These are phyloP conservation scores for Merodon equestris DNA, from an alignment of 2,888 invertebrate species.

Conservation along the genomic window DNA sequence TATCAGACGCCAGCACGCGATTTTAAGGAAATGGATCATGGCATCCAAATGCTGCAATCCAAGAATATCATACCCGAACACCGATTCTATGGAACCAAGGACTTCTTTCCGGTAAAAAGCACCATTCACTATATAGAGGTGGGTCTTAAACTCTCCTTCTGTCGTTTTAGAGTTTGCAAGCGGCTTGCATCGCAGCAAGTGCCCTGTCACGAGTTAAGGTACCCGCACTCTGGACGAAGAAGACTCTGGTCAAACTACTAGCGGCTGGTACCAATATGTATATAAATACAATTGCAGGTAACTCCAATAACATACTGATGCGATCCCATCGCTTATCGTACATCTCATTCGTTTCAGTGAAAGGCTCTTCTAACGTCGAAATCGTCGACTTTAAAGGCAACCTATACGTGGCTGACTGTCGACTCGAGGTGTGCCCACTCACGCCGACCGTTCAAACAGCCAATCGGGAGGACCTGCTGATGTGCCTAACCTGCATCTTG, in stretches of 20 bases:
- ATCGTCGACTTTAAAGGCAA: constrained; percentile 56
- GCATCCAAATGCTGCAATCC: constrained; percentile 44
- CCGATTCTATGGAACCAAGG: constrained; percentile 46
- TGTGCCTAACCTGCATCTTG: constrained; percentile 50
- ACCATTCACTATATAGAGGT: not conserved
- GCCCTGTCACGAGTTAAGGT: constrained; percentile 52
- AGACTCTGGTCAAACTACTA: constrained; percentile 51
- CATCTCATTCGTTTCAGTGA: constrained; percentile 36
- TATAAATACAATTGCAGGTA: constrained; percentile 66
- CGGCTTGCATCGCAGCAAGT: constrained; percentile 62
- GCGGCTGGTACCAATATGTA: constrained; percentile 46
- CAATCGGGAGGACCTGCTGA: constrained; percentile 32
- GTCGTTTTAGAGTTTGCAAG: constrained; percentile 57
- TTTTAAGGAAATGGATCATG: not conserved
- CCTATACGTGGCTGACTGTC: constrained; percentile 35
- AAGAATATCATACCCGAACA: constrained; percentile 21
- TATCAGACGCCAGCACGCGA: not conserved
- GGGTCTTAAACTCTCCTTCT: not conserved
- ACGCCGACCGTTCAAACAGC: constrained; percentile 31
- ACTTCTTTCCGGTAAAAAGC: constrained; percentile 52
- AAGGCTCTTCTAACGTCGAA: constrained; percentile 34
- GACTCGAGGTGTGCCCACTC: constrained; percentile 48
- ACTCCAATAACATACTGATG: not conserved
- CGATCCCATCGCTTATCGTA: not conserved
- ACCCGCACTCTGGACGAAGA: constrained; percentile 53